phyloP scores from a whole-genome alignment of 2,797 vertebrate genomes.

The Molothrus ater region DNA sequence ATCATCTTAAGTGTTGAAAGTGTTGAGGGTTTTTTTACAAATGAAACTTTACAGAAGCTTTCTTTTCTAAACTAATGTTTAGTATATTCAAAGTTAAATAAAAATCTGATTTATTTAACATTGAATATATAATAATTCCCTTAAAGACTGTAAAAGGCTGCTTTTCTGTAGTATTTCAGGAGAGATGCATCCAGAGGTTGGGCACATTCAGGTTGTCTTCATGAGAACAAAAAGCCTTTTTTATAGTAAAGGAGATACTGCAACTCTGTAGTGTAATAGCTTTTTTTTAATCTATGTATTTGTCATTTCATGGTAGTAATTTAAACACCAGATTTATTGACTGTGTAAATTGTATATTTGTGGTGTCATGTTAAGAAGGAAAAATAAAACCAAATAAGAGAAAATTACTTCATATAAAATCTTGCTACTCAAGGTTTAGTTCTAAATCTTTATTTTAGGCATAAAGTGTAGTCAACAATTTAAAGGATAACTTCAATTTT shows the following conservation, averaged over 20 bases:
- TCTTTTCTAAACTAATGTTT: not conserved
- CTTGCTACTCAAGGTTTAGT: not conserved
- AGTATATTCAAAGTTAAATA: not conserved
- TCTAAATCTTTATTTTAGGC: not conserved
- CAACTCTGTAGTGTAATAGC: not conserved
- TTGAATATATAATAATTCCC: not conserved
- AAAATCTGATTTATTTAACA: not conserved
- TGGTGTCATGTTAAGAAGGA: not conserved
- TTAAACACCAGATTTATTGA: not conserved
- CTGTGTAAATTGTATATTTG: not conserved
- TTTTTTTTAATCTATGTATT: not conserved
- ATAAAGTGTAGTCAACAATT: not conserved
- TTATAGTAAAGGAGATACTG: not conserved
- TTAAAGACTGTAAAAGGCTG: not conserved
- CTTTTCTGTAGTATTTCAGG: not conserved
- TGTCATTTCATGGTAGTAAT: not conserved
- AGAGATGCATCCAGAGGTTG: not conserved
- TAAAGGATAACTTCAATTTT: not conserved
- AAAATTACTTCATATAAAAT: not conserved
- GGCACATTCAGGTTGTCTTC: not conserved
- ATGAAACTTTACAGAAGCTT: not conserved
- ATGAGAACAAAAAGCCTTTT: not conserved
- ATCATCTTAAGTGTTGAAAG: not conserved
- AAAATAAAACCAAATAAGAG: not conserved
- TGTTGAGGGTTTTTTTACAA: not conserved